A percentile compares a stretch with the other conserved stretches of the same genome.
Evolutionary conservation across 1,140 invertebrate species (phyloP).

Genomic region (Lanistes nyassanus): DNA sequence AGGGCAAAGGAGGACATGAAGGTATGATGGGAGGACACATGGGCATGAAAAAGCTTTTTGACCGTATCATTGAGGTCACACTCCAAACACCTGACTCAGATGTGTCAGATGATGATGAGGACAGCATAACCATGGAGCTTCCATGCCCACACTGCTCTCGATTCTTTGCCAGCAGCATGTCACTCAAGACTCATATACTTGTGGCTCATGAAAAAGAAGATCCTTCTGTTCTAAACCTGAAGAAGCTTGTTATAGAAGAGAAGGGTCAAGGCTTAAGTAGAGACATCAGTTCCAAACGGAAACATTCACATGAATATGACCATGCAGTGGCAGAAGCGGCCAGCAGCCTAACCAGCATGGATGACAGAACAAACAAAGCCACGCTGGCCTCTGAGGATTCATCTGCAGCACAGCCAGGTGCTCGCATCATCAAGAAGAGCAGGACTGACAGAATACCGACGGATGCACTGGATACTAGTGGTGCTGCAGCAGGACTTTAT

Average conservation of each 20-base stretch:
- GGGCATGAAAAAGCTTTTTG: slow-evolving; percentile 15
- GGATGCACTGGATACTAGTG: slow-evolving; percentile 4
- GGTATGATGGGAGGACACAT: slow-evolving; percentile 1
- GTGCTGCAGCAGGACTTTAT: neutral
- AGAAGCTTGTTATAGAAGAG: slow-evolving; percentile 3
- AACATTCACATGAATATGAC: slow-evolving; percentile 11
- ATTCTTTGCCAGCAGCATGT: slow-evolving; percentile 13
- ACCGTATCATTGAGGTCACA: slow-evolving; percentile 22
- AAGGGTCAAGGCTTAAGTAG: slow-evolving; percentile 9
- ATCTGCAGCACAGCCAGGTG: neutral
- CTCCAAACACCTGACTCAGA: slow-evolving; percentile 8
- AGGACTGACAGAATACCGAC: neutral
- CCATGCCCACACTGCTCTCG: slow-evolving; percentile 20
- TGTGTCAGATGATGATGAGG: slow-evolving; percentile 12
- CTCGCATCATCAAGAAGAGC: neutral
- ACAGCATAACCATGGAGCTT: slow-evolving; percentile 17
- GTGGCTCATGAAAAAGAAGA: slow-evolving; percentile 22
- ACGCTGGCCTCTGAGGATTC: neutral
- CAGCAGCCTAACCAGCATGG: neutral
- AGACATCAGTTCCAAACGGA: slow-evolving; percentile 5
- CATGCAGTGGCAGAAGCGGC: slow-evolving; percentile 7
- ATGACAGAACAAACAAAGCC: neutral
- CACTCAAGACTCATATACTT: slow-evolving; percentile 20
- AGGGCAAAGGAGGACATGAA: neutral
- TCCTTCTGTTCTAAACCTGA: slow-evolving; percentile 14